Conservation (phyloP, 2,113 vertebrate genomes). For the Ochotona princeps region DNA sequence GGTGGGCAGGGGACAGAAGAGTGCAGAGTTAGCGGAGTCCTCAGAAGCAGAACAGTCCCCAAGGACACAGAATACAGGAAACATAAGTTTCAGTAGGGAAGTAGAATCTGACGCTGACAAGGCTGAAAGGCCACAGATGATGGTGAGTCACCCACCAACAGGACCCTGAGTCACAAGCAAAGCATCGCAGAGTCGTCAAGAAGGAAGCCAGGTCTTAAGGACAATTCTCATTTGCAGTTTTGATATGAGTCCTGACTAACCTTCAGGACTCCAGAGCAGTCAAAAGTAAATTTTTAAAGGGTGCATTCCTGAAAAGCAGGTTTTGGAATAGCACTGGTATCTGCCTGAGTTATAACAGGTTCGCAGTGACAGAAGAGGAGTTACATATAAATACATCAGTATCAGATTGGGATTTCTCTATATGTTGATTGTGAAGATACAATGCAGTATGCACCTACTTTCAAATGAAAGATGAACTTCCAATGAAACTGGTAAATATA, state of each 20-base stretch:
- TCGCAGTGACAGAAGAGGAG: not conserved
- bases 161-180: slow-evolving; percentile 27
- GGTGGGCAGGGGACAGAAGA: not conserved
- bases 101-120: not conserved
- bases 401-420: no score
- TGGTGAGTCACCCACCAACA: slow-evolving; percentile 12
- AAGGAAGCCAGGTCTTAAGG: not conserved
- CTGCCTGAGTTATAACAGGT: not conserved
- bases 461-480: no score
- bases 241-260: not conserved
- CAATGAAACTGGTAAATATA: no score
- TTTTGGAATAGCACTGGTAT: not conserved
- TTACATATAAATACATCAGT: no score
- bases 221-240: not conserved
- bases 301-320: not conserved
- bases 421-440: no score
- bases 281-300: not conserved
- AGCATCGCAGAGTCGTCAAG: not conserved
- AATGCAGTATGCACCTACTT: no score
- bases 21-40: not conserved
- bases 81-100: slow-evolving; percentile 54
- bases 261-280: not conserved
- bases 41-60: slow-evolving; percentile 26
- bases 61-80: slow-evolving; percentile 64
- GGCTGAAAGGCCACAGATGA: slow-evolving; percentile 9